Conservation (phyloP, 2,888 invertebrate species). For the Pachydiplax longipennis region DNA sequence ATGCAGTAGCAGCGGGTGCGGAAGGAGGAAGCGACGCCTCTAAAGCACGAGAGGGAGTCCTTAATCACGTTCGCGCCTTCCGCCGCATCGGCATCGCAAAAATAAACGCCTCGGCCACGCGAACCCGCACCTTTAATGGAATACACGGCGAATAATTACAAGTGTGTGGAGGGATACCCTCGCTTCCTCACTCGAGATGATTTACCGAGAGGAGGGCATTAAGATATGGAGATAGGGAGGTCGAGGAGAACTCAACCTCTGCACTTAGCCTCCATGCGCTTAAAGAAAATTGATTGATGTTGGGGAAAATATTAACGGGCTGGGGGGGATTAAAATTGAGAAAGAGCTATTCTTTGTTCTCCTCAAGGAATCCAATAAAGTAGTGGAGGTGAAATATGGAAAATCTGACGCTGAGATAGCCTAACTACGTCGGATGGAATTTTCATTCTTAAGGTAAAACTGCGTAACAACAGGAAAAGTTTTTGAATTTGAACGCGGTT, state of each 20-base stretch:
- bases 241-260: neutral
- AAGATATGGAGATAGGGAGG: conserved; percentile 16
- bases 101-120: conserved; percentile 24
- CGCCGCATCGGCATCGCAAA: neutral
- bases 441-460: too few relatives aligned
- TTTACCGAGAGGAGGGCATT: conserved; percentile 10
- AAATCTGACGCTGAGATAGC: too few relatives aligned
- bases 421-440: too few relatives aligned
- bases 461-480: too few relatives aligned
- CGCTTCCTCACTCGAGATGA: neutral
- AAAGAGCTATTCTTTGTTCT: too few relatives aligned
- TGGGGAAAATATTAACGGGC: neutral
- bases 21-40: too few relatives aligned
- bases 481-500: too few relatives aligned
- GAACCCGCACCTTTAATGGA: conserved; percentile 28
- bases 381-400: too few relatives aligned
- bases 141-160: conserved; percentile 5
- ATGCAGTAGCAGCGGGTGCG: too few relatives aligned
- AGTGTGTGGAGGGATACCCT: neutral
- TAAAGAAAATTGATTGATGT: neutral
- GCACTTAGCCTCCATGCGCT: neutral
- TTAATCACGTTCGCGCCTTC: neutral
- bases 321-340: neutral
- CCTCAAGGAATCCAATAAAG: too few relatives aligned
- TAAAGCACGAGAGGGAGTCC: neutral